Conservation (phyloP, 1,140 invertebrate species). For the Drosophila mayri region DNA sequence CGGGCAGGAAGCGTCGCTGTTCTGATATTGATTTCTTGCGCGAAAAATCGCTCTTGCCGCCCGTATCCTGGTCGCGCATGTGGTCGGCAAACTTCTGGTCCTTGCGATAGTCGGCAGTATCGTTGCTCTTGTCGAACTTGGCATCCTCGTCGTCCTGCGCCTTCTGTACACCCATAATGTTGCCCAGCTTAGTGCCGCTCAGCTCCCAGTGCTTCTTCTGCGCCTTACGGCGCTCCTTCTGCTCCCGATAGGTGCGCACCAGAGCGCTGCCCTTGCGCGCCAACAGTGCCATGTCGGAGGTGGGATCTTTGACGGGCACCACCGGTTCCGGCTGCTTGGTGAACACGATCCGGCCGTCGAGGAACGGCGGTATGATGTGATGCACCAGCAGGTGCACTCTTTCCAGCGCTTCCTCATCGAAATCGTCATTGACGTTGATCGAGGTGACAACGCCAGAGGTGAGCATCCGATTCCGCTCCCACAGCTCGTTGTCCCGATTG, state of each 20-base stretch:
- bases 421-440: slow-evolving; percentile 95
- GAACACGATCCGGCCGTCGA: slow-evolving; percentile 99
- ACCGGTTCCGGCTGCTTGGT: slow-evolving; percentile 99
- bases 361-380: slow-evolving; percentile 99
- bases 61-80: slow-evolving; percentile 88
- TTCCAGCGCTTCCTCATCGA: slow-evolving; percentile 96
- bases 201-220: slow-evolving; percentile 99
- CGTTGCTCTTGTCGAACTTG: slow-evolving; percentile 87
- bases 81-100: slow-evolving; percentile 99
- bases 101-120: slow-evolving; percentile 91
- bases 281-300: slow-evolving; percentile 98
- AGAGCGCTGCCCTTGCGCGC: slow-evolving; percentile 97
- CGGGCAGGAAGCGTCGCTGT: slow-evolving; percentile 97
- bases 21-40: slow-evolving; percentile 94
- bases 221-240: slow-evolving; percentile 97
- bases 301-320: slow-evolving; percentile 95
- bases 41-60: slow-evolving; percentile 95
- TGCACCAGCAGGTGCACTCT: slow-evolving; percentile 98
- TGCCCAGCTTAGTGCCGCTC: slow-evolving; percentile 97
- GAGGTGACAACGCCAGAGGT: slow-evolving; percentile 97
- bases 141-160: slow-evolving; percentile 91
- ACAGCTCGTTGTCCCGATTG: slow-evolving; percentile 98
- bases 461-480: slow-evolving; percentile 99
- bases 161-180: slow-evolving; percentile 97
- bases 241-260: slow-evolving; percentile 96